Base-by-base conservation (phyloP, 1,140 invertebrate genomes). In the Steinernema feltiae region DNA sequence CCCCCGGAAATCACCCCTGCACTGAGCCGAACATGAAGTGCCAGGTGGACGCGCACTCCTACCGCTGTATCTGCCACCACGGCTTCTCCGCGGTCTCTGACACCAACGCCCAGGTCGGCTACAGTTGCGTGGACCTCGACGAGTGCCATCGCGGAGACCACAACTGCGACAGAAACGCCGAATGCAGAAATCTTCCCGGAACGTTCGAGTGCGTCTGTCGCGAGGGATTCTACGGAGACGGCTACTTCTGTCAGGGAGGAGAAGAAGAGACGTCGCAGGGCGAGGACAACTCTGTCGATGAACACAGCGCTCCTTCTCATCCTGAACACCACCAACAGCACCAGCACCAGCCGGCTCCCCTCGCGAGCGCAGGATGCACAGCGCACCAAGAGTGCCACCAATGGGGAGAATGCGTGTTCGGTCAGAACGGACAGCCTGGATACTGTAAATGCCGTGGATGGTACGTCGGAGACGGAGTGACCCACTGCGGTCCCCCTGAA, bases 131-230 rank as follows among this genome's bases (percentile, higher is more conserved):
- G 15, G 94, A 97, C 86, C 90, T 94, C 48, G 92, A 97, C 83
- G 94, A 97, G 87, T 97, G 93, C 85, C 86, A 88, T 30, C 89
- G 90, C 31, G 91, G 91, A 27, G 90, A 90, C 46, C 91, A 92
- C 78, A 90, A 91, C 76, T 97, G 94, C 86, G 91, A 93, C 76
- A 70, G 53, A 0, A 91, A 94, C 80, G 94, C 94, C 0, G 88
- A 91, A 30, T 97, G 94, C 83, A 89, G 91, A 27, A 97, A 97
- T 85, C 89, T 90, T 69, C 90, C 91, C 46, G 94, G 94, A 2
- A 90, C 90, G 35, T 94, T 92, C 83, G 87, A 86, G 41, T 94
- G 93, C 83, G 87, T 88, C 74, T 94, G 93, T 86, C 87, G 88
- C 63, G 86, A 89, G 18, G 92, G 92, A 2, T 91, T 87, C 81